Evolutionary conservation across 1,140 invertebrate genomes (phyloP).

Genomic region (Saxidomus purpurata): DNA sequence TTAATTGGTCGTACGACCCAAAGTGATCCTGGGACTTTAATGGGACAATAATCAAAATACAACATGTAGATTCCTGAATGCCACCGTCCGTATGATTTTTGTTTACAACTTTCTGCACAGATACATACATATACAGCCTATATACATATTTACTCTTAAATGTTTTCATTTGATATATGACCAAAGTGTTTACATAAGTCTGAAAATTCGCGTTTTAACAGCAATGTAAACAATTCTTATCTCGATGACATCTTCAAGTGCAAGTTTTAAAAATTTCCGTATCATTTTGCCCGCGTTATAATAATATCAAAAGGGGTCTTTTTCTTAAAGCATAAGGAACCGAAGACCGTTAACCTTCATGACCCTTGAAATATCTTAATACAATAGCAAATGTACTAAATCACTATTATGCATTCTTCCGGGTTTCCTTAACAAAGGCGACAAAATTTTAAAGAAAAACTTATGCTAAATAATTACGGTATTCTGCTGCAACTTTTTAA

Average conservation of each 20-base stretch:
- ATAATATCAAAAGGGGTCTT: neutral
- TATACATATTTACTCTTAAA: neutral
- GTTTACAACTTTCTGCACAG: neutral
- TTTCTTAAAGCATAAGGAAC: neutral
- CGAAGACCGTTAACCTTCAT: neutral
- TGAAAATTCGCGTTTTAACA: neutral
- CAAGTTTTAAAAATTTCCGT: neutral
- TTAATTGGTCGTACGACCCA: neutral
- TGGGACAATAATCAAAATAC: neutral
- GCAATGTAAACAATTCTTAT: neutral
- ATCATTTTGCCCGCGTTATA: neutral
- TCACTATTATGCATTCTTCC: neutral
- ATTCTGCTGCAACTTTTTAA: too few relatives aligned
- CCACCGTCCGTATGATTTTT: neutral
- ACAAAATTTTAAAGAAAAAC: too few relatives aligned
- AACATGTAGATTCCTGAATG: neutral
- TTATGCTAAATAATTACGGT: too few relatives aligned
- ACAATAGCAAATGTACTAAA: neutral
- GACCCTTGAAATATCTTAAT: neutral
- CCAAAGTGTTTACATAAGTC: neutral
- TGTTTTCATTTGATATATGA: neutral
- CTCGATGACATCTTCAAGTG: neutral
- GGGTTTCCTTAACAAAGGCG: neutral
- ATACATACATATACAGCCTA: neutral
- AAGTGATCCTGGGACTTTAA: neutral